Conservation (phyloP, 1,140 invertebrate species). For the Heliconius congener region DNA sequence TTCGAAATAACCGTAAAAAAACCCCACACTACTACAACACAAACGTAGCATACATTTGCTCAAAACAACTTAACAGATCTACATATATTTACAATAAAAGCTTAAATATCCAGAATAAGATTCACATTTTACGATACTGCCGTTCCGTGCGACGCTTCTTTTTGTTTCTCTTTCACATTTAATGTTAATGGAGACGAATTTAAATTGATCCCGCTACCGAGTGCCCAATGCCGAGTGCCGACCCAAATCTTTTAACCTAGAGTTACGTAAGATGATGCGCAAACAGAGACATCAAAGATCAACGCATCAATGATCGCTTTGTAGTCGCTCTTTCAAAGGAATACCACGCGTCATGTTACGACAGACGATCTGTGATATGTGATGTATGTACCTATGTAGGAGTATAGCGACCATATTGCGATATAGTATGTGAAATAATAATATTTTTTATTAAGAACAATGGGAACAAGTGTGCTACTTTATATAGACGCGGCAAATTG, state of each 20-base stretch:
- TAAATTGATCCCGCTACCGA: neutral
- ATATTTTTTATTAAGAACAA: no score
- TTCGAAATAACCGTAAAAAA: no score
- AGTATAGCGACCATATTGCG: no score
- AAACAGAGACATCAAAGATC: slow-evolving; percentile 6
- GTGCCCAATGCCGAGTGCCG: neutral
- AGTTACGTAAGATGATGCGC: slow-evolving; percentile 12
- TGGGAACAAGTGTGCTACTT: no score
- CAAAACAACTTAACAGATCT: neutral
- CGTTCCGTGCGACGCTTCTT: neutral
- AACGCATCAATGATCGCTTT: slow-evolving; percentile 19
- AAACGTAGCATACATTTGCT: no score
- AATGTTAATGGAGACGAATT: neutral
- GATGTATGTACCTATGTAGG: neutral
- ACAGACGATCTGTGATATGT: slow-evolving; percentile 6
- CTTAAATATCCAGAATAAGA: neutral
- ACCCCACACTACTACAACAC: neutral
- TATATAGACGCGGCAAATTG: no score
- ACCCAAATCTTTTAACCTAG: neutral
- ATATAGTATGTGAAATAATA: no score
- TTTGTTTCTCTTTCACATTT: neutral
- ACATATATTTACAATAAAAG: neutral
- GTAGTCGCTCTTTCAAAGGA: slow-evolving; percentile 18
- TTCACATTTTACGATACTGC: neutral
- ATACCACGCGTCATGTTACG: neutral